phyloP scores from a whole-genome alignment of 2,888 invertebrate species.

The Caenorhabditis japonica region DNA sequence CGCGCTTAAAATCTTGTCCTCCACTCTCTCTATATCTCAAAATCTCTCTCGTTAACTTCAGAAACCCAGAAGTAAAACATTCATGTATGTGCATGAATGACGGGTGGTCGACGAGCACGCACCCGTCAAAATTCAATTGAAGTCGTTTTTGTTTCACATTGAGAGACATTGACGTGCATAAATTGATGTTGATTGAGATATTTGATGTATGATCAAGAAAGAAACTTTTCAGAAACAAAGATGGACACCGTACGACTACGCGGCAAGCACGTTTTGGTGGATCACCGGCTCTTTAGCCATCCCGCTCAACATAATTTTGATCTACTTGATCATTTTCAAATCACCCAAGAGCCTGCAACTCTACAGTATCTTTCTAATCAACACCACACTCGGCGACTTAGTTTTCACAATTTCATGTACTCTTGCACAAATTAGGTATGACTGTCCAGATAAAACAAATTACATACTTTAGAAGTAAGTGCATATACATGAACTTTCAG shows the following conservation, averaged over 20 bases:
- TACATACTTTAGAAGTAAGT: too few relatives aligned
- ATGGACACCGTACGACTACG: conserved; percentile 50
- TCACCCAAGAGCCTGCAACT: conserved; percentile 44
- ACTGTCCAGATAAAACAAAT: background rate
- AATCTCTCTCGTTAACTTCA: too few relatives aligned
- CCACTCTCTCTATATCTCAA: too few relatives aligned
- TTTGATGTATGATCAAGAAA: background rate
- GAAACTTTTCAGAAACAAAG: conserved; percentile 48
- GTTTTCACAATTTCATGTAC: conserved; percentile 53
- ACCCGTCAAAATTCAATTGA: conserved; percentile 2
- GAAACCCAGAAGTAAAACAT: too few relatives aligned
- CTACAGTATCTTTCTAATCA: conserved; percentile 58
- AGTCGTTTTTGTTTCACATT: background rate
- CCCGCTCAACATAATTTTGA: conserved; percentile 48
- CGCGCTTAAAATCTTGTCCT: too few relatives aligned
- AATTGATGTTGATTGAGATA: conserved; percentile 3
- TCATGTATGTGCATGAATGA: too few relatives aligned
- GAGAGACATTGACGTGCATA: conserved; percentile 25
- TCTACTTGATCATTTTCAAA: conserved; percentile 51
- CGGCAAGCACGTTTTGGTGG: conserved; percentile 45
- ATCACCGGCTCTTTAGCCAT: conserved; percentile 51
- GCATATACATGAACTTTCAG: conserved; percentile 31
- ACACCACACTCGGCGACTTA: conserved; percentile 56
- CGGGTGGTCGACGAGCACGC: conserved; percentile 5
- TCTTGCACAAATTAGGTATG: conserved; percentile 59